Evolutionary conservation across 2,797 vertebrate genomes (phyloP).

Genomic region (Halcyon smyrnensis): DNA sequence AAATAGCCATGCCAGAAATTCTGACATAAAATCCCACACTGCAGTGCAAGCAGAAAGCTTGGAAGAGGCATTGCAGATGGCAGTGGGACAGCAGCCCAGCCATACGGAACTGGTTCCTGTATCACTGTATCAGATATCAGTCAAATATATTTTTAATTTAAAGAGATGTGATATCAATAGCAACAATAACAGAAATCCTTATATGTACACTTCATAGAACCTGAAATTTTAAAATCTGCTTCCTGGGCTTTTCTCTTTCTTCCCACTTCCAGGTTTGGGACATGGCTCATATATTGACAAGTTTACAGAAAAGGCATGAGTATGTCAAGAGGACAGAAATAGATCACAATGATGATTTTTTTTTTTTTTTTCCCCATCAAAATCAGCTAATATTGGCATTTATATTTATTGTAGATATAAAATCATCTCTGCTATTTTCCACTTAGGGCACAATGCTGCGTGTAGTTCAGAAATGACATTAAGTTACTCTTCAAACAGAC

Average conservation of each 20-base stretch:
- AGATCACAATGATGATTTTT: neutral
- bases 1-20: neutral
- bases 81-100: neutral
- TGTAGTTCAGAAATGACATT: neutral
- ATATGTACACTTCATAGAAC: neutral
- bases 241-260: neutral
- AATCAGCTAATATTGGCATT: neutral
- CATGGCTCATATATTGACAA: neutral
- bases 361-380: neutral
- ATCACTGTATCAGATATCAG: no score
- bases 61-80: neutral
- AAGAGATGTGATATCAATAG: neutral
- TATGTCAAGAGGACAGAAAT: neutral
- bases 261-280: neutral
- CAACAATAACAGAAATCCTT: neutral
- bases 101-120: neutral
- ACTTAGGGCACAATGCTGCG: neutral
- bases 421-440: neutral
- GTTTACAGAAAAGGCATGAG: neutral
- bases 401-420: neutral
- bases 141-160: neutral
- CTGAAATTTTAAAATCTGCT: neutral
- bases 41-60: neutral
- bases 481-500: neutral
- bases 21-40: neutral